Evolutionary conservation across 2,797 vertebrate species (phyloP).

Genomic region (Onychomys leucogaster): DNA sequence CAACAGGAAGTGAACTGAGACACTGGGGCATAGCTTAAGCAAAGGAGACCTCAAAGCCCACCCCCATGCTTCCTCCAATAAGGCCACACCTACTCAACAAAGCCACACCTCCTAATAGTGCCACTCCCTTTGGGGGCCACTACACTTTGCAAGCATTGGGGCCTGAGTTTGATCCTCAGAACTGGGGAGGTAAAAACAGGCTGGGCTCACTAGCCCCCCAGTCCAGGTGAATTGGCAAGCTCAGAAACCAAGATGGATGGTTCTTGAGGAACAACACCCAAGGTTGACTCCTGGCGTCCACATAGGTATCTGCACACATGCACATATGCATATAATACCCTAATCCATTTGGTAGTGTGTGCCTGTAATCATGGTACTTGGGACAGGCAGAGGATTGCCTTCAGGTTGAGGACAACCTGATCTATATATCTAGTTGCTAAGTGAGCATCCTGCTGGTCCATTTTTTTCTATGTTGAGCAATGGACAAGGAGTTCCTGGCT

Average conservation of each 20-base stretch:
- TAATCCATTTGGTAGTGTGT: background rate
- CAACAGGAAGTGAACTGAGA: background rate
- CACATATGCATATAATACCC: background rate
- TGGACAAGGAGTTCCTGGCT: background rate
- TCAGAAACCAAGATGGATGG: background rate
- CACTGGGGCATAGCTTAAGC: background rate
- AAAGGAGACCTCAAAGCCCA: background rate
- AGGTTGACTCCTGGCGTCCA: background rate
- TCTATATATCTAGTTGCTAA: background rate
- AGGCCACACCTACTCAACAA: background rate
- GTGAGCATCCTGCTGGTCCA: background rate
- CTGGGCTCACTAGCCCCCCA: background rate
- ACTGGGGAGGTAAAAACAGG: too few species aligned
- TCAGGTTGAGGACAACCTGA: background rate
- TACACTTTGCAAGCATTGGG: background rate
- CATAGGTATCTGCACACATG: background rate
- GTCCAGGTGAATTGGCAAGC: background rate
- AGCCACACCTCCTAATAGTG: too few species aligned
- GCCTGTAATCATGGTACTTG: background rate
- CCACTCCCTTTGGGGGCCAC: background rate
- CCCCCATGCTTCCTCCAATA: background rate
- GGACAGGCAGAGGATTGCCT: background rate
- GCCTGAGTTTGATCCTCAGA: background rate
- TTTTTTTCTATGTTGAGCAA: background rate
- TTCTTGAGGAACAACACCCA: background rate